Evolutionary conservation across 2,888 invertebrate species (phyloP).

Genomic region (Athalia cordata): DNA sequence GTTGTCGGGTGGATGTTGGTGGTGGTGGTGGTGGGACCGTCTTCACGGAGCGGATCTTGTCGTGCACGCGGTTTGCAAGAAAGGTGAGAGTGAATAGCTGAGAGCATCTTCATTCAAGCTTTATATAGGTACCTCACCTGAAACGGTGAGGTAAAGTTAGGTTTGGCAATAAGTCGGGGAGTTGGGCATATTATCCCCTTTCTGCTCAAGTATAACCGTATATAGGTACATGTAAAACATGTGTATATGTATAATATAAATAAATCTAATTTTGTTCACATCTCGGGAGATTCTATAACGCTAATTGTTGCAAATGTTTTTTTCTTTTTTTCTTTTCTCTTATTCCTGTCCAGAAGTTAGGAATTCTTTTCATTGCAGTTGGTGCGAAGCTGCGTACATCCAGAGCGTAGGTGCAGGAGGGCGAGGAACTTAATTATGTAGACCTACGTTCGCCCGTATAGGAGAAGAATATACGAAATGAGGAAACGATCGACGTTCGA

Average conservation of each 20-base stretch:
- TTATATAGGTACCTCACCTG: constrained; percentile 69
- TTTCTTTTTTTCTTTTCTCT: too few species aligned
- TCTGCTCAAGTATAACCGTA: background rate
- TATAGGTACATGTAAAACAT: background rate
- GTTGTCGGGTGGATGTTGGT: constrained; percentile 40
- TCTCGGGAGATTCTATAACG: too few species aligned
- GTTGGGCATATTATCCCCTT: constrained; percentile 39
- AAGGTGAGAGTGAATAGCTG: constrained; percentile 73
- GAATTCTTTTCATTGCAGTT: too few species aligned
- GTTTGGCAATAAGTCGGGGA: constrained; percentile 31
- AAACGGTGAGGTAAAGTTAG: constrained; percentile 34
- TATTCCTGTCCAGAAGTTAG: too few species aligned
- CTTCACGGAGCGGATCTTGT: constrained; percentile 58
- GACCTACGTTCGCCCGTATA: too few species aligned
- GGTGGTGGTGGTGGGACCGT: constrained; percentile 44
- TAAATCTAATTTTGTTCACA: too few species aligned
- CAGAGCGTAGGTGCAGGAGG: too few species aligned
- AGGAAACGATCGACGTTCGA: too few species aligned
- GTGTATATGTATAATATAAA: background rate
- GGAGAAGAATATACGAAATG: too few species aligned
- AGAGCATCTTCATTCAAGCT: constrained; percentile 73
- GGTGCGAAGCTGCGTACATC: too few species aligned
- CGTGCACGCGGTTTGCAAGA: constrained; percentile 67
- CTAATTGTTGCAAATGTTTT: too few species aligned
- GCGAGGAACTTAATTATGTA: too few species aligned